These are phyloP conservation scores for Agrochola macilenta DNA, from an alignment of 2,888 invertebrate species.

Conservation along the genomic window DNA sequence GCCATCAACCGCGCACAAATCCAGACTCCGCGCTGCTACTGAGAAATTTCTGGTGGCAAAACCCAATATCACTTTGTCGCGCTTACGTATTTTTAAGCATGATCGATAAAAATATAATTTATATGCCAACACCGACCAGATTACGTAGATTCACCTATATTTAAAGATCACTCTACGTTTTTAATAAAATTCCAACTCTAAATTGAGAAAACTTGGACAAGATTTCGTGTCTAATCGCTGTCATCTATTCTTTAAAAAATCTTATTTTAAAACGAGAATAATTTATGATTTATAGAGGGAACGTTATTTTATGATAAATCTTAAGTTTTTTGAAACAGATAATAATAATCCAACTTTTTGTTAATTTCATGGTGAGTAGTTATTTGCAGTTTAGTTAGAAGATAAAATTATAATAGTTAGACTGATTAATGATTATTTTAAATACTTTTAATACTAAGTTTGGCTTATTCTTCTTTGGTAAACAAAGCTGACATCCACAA, in stretches of 20 bases:
- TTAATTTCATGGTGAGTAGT: not conserved
- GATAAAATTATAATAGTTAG: not conserved
- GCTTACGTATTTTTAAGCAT: no score
- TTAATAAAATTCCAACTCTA: constrained; percentile 4
- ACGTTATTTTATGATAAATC: not conserved
- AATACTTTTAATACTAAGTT: not conserved
- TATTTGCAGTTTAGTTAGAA: not conserved
- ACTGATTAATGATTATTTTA: not conserved
- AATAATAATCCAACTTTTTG: not conserved
- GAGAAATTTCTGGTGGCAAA: no score
- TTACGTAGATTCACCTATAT: not conserved
- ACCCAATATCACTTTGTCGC: no score
- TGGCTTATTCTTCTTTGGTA: no score
- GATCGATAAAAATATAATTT: not conserved
- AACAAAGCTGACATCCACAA: not conserved
- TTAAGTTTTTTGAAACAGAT: not conserved
- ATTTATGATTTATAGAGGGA: constrained; percentile 15
- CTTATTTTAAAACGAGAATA: constrained; percentile 23
- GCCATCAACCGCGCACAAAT: no score
- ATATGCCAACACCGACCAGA: not conserved
- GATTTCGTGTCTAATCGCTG: constrained; percentile 48
- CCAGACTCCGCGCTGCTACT: no score
- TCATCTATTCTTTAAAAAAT: constrained; percentile 36
- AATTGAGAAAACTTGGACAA: constrained; percentile 16
- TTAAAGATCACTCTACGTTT: not conserved